phyloP scores from a whole-genome alignment of 1,140 invertebrate species.

The Macrobrachium nipponense region DNA sequence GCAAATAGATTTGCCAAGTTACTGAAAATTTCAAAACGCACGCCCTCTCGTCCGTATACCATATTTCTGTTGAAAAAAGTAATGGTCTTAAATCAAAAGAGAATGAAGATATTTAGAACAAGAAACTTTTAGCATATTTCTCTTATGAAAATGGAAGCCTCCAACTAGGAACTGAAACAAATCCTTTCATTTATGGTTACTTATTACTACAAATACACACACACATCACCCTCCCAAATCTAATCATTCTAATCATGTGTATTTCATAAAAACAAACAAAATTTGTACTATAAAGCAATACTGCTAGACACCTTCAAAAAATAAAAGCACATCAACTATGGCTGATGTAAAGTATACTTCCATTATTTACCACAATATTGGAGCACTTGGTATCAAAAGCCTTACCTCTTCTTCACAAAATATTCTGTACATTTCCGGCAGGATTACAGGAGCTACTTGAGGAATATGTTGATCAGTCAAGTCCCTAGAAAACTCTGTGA shows the following conservation, averaged over 20 bases:
- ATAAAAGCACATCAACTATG: no score
- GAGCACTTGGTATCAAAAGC: conserved; percentile 8
- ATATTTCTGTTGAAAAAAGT: conserved; percentile 72
- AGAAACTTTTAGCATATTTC: background rate
- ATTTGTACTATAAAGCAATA: no score
- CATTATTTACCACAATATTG: background rate
- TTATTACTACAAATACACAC: no score
- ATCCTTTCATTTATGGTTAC: no score
- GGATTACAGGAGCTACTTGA: conserved; percentile 79
- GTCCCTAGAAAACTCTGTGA: conserved; percentile 81
- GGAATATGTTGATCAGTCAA: conserved; percentile 78
- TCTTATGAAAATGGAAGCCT: no score
- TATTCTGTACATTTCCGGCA: conserved; percentile 83
- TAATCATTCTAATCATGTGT: no score
- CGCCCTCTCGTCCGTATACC: conserved; percentile 74
- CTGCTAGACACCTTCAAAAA: no score
- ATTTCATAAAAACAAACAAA: no score
- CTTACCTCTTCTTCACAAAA: conserved; percentile 76
- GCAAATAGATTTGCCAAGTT: conserved; percentile 74
- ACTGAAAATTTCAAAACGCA: conserved; percentile 78
- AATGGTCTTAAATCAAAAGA: conserved; percentile 66
- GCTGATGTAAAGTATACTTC: no score
- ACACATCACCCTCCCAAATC: background rate
- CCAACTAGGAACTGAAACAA: no score
- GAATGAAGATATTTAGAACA: no score